Evolutionary conservation across 1,140 invertebrate genomes (phyloP), one percentile per base, ranked within the genome.

Genomic region (Tenebrio molitor): DNA sequence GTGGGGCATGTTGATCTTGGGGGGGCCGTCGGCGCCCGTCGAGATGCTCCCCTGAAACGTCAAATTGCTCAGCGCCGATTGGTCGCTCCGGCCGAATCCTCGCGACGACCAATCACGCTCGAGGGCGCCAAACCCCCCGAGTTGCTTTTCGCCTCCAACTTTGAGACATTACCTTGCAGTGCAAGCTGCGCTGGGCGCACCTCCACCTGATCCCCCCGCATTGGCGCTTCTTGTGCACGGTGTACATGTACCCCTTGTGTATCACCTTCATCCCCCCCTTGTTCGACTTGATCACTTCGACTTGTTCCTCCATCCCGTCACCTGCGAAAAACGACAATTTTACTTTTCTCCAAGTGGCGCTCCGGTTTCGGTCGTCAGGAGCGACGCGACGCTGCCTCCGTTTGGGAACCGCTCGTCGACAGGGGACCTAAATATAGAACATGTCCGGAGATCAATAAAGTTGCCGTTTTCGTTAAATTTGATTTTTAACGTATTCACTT

Each of bases 181-280:
- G 78, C 23, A 82, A 74, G 7, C 80, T 82, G 46, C 84, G 71
- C 34, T 81, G 80, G 0, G 84, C 81, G 72, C 85, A 85, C 15
- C 85, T 71, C 84, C 84, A 86, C 0, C 85, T 78, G 10, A 85
- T 83, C 7, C 80, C 83, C 0, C 81, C 80, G 0, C 81, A 78
- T 65, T 81, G 81, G 46, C 81, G 81, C 53, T 74, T 74, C 53
- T 85, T 85, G 53, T 85, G 84, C 16, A 85, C 74, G 0, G 84
- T 85, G 65, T 86, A 86, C 84, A 85, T 85, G 21, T 81, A 85
- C 15, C 83, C 80, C 2, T 73, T 75, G 66, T 85, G 80, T 29
- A 86, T 85, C n/a, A 86, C 72, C 73, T 85, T 85, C 46, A 82
- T 81, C 0, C 84, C 84, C 2, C 84, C 84, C 74, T 84, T 85